Percentiles rank a stretch among this genome's conserved stretches.
Conservation (phyloP, 1,140 invertebrate species). For the Xylocopa sonorina region DNA sequence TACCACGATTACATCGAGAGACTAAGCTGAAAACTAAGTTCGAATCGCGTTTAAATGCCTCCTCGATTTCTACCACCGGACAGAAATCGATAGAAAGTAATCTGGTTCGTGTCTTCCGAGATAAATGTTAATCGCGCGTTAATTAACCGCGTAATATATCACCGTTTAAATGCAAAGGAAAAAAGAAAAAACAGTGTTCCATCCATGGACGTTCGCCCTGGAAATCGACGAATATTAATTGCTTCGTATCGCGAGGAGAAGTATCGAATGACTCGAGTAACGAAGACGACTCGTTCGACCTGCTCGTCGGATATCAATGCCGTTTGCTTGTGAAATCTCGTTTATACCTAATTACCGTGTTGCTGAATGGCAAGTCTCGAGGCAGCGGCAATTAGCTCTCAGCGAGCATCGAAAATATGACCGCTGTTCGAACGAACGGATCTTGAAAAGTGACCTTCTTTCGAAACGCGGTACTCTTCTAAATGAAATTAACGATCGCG, state of each 20-base stretch:
- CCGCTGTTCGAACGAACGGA: background rate
- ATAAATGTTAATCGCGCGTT: conserved; percentile 7
- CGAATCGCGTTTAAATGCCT: background rate
- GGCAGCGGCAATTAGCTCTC: too few species aligned
- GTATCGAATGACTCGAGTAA: too few species aligned
- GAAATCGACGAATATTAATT: background rate
- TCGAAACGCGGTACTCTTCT: background rate
- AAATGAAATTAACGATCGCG: background rate
- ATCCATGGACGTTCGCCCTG: background rate
- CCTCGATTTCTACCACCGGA: background rate
- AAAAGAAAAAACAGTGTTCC: too few species aligned
- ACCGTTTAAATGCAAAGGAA: too few species aligned
- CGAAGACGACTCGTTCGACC: too few species aligned
- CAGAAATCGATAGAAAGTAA: background rate
- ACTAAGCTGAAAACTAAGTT: background rate
- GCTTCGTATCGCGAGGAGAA: background rate
- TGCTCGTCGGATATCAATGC: conserved; percentile 17
- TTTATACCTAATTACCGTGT: background rate
- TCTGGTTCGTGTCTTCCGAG: background rate
- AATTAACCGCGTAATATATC: background rate
- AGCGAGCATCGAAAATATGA: background rate
- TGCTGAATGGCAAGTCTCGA: background rate
- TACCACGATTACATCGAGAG: background rate
- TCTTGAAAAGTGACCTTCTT: background rate
- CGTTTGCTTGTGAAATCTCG: background rate